These are phyloP conservation scores for Clistopyga incitator DNA, from an alignment of 2,888 invertebrate genomes.

Conservation along the genomic window DNA sequence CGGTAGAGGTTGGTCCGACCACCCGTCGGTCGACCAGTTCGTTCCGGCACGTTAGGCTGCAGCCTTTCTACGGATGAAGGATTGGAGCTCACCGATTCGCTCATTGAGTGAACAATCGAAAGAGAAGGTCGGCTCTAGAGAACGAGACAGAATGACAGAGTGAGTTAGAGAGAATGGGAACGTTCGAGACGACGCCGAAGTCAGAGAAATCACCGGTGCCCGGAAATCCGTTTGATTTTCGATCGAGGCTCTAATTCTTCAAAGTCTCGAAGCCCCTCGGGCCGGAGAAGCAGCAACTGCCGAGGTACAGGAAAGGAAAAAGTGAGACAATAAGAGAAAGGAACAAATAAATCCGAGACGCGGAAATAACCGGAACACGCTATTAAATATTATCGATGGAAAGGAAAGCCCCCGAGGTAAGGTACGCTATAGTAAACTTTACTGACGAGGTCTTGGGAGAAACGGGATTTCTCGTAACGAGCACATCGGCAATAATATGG, in stretches of 20 bases:
- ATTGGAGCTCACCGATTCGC: conserved; percentile 58
- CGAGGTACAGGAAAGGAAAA: conserved; percentile 32
- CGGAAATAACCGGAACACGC: conserved; percentile 48
- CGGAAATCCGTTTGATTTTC: conserved; percentile 63
- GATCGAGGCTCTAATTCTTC: conserved; percentile 53
- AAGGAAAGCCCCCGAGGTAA: conserved; percentile 43
- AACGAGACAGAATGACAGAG: conserved; percentile 31
- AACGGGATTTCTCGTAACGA: conserved; percentile 7
- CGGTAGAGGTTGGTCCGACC: conserved; percentile 43
- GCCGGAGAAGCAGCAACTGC: conserved; percentile 26
- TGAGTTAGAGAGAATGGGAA: conserved; percentile 12
- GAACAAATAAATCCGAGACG: conserved; percentile 32
- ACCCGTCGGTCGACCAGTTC: conserved; percentile 55
- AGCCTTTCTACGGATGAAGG: conserved; percentile 45
- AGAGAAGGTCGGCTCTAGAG: conserved; percentile 33
- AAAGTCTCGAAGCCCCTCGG: conserved; percentile 44
- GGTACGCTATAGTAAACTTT: not conserved
- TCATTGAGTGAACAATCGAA: conserved; percentile 57
- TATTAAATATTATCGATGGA: conserved; percentile 57
- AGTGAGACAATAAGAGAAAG: conserved; percentile 25
- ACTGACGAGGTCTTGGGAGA: conserved; percentile 38
- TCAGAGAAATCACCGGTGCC: conserved; percentile 46
- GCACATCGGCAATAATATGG: conserved; percentile 1
- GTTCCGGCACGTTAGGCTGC: conserved; percentile 55
- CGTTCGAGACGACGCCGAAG: conserved; percentile 41